Conservation (phyloP, 1,140 invertebrate species). For the Vanessa atalanta region DNA sequence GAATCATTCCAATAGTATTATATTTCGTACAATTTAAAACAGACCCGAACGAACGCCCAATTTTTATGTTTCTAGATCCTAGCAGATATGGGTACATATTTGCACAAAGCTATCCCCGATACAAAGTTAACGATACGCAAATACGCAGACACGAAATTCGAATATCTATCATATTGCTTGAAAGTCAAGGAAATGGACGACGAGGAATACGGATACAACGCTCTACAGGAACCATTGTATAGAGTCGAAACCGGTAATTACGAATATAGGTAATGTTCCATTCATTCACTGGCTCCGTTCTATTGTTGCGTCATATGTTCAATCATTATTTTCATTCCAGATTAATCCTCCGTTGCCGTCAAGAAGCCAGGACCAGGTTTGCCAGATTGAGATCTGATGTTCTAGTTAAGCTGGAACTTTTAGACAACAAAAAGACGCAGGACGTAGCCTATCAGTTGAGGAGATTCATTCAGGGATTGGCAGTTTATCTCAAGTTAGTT, state of each 20-base stretch:
- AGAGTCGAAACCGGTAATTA: conserved; percentile 99
- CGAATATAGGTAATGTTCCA: conserved; percentile 91
- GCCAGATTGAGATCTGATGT: conserved; percentile 96
- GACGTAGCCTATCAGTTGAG: conserved; percentile 71
- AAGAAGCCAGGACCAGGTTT: conserved; percentile 95
- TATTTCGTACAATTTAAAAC: background rate
- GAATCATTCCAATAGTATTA: background rate
- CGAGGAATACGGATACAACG: conserved; percentile 96
- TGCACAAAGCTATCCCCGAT: conserved; percentile 98
- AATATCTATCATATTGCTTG: conserved; percentile 98
- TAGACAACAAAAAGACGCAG: conserved; percentile 98
- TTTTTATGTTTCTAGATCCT: conserved; percentile 85
- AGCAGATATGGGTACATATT: conserved; percentile 96
- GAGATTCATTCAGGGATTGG: conserved; percentile 81
- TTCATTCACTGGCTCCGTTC: background rate
- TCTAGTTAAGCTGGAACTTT: conserved; percentile 96
- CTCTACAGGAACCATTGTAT: conserved; percentile 97
- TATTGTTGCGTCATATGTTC: background rate
- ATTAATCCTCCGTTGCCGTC: conserved; percentile 95
- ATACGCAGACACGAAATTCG: conserved; percentile 98
- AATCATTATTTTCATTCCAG: conserved; percentile 68
- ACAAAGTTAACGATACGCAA: conserved; percentile 98
- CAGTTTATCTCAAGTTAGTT: conserved; percentile 85
- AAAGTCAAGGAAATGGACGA: conserved; percentile 99
- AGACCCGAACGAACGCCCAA: too few relatives aligned